Evolutionary conservation across 2,888 invertebrate species (phyloP), one percentile per base, ranked within the genome.

Genomic region (Dysmachus trigonus): DNA sequence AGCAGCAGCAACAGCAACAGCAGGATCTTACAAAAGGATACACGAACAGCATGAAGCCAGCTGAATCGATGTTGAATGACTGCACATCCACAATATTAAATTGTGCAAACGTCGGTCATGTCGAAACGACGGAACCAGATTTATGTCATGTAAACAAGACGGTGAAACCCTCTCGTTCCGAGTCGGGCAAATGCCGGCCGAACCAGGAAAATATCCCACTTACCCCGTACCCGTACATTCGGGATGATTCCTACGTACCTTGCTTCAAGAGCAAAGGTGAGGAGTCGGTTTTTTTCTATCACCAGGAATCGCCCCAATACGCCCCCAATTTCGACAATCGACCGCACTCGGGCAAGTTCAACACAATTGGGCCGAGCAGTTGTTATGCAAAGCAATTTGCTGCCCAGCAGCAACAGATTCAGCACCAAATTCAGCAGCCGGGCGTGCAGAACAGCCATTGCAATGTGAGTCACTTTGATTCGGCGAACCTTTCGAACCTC

Each of bases 321-420:
- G 86, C 87, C 30, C 88, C 88, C 47, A 89, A 88, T 86, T 88
- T 88, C 86, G 88, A 89, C 85, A 88, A 88, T 87, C 87, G 86
- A 74, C 86, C 86, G 47, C 47, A 87, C 51, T 51, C 83, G n/a
- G 91, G 91, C 88, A 92, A 92, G 89, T 92, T 91, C 88, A 92
- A 92, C 86, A 92, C 92, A 81, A 91, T 92, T 86, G 92, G 92
- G 76, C 91, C 92, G 77, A 92, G 91, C 88, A 91, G 91, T 89
- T 92, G 91, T 86, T 92, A 91, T 88, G 91, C 91, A 27, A 90
- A 91, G 38, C 92, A 91, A 88, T 88, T 91, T 89, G 90, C 90
- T 73, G 89, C 89, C 27, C 88, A 88, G n/a, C 88, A 88, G 62
- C 86, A 88, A 30, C 62, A 53, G 8, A 18, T 22, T 7, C 53